Base-by-base conservation (phyloP, 2,888 invertebrate genomes). In the Drosophila limbata region DNA sequence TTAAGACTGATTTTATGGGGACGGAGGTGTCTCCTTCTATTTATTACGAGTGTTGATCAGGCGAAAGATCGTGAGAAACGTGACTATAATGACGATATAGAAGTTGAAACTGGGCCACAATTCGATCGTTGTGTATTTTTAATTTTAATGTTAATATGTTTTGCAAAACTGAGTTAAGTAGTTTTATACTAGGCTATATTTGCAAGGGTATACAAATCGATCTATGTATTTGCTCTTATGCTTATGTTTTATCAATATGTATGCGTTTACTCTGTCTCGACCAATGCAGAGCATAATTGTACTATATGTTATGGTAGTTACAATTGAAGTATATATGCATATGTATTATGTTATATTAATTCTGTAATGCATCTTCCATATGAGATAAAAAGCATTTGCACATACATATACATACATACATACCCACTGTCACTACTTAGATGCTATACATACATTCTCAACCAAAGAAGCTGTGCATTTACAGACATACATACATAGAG, bases 1-100 rank as follows among this genome's bases (percentile, higher is more conserved):
- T 40, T 47, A 31, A 59, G 40, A 52, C 73, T 70, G 65, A 66
- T 70, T 56, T 65, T 81, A 71, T 74, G 71, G 81, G 84, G 80
- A 81, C 84, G 84, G 84, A 81, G 84, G 64, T 62, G 65, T 64
- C 72, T 83, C 81, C 74, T 81, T 70, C 62, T 74, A 73, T 83
- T 72, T 65, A 56, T 47, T 67, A 50, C 44, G 55, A 66, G 45
- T 57, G 37, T 17, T 33, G 28, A 47, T 28, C 4, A 15, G 28
- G 15, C n/a, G 11, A 42, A 8, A 17, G 19, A 11, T 10, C 5
- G 25, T 6, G 25, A 25, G 2, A 40, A 19, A 42, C 11, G 4
- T 28, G 17, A n/a, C n/a, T n/a, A n/a, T n/a, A n/a, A n/a, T n/a
- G n/a, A n/a, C n/a, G n/a, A n/a, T n/a, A 25, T 25, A 25, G 0